Evolutionary conservation across 2,797 vertebrate genomes (phyloP), one percentile per base, ranked within the genome.

Genomic region (Gallinago solitaria): DNA sequence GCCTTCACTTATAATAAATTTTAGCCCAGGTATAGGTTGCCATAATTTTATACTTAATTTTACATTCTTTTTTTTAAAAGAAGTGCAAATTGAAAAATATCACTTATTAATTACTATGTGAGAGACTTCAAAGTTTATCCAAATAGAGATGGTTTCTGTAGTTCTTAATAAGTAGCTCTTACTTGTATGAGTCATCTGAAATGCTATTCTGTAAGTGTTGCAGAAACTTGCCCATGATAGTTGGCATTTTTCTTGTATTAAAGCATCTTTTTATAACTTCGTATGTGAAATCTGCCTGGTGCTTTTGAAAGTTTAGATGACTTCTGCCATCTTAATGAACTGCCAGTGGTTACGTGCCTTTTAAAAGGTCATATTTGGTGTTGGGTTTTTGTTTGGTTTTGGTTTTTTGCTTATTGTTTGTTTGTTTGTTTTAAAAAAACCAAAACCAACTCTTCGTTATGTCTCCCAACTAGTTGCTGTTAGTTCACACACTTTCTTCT

Each of bases 161-260:
- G 25, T 78, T 93, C 77, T 88, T 61, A 68, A 11, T 70, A 64
- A 83, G 54, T 63, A 65, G 61, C 41, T 87, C 37, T 80, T 60
- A 39, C 50, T 53, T 76, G 57, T 37, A 2, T 86, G 88, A 96
- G 70, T 95, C 90, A 92, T 89, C 89, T 78, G 61, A 93, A 92
- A 83, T 74, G 71, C 37, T 79, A 0, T 79, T 91, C 81, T 89
- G 6, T 81, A 81, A 71, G 53, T 37, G 50, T 54, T 96, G 90
- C 59, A 83, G 83, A 51, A 94, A 97, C 93, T 86, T 94, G 81
- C 76, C 93, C 18, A 3, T 87, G 50, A 18, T 79, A 86, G 86
- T 84, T 92, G 71, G 19, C 12, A 28, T 91, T 92, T 93, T 94
- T 92, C 63, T 82, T 89, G 27, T 65, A 67, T 91, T 87, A 70